A percentile compares a stretch with the other conserved stretches of the same genome.
phyloP scores from a whole-genome alignment of 2,113 vertebrate species.

The Astatotilapia flaviijosephi region DNA sequence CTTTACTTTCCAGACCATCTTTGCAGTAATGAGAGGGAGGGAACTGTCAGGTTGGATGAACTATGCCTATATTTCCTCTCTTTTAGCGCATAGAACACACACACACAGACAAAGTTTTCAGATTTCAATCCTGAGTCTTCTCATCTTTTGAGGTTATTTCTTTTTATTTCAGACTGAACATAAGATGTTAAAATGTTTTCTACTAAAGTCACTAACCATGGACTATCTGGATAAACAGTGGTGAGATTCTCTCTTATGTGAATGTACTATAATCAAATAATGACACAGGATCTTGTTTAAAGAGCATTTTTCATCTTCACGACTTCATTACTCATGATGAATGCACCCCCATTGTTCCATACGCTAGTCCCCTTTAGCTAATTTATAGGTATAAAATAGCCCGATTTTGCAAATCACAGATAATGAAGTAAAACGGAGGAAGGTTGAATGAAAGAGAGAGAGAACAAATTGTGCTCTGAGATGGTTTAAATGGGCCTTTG shows the following conservation, averaged over 20 bases:
- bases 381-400: conserved; percentile 2
- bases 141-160: neutral
- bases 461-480: neutral
- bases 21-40: neutral
- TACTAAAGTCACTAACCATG: neutral
- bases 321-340: conserved; percentile 6
- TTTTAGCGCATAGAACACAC: neutral
- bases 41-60: neutral
- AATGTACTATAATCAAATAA: neutral
- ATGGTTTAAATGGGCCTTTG: neutral
- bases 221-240: neutral
- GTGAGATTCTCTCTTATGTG: neutral
- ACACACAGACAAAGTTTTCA: neutral
- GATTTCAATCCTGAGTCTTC: neutral
- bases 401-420: conserved; percentile 14
- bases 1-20: neutral
- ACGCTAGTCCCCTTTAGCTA: neutral
- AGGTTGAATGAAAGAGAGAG: conserved; percentile 6
- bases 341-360: neutral
- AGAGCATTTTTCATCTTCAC: conserved; percentile 12
- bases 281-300: neutral
- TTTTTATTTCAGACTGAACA: neutral
- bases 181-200: neutral
- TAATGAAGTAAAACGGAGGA: neutral
- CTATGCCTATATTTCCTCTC: neutral